phyloP scores from a whole-genome alignment of 2,797 vertebrate genomes.

The Pristis pectinata region DNA sequence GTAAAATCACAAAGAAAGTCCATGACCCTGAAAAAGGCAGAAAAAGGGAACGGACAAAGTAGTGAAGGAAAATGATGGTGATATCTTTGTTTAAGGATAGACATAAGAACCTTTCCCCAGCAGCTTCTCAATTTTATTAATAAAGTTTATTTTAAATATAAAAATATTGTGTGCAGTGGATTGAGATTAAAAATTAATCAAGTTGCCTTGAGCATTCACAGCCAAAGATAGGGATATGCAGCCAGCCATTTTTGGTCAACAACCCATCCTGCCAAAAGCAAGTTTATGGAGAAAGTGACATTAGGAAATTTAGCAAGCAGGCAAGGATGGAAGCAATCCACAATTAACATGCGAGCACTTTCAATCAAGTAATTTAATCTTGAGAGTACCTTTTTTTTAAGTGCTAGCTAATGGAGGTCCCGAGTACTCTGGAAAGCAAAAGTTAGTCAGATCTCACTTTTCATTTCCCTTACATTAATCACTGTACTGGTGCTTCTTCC shows the following conservation, averaged over 20 bases:
- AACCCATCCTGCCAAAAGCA: neutral
- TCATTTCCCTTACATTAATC: neutral
- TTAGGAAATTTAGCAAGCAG: neutral
- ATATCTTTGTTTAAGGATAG: constrained; percentile 29
- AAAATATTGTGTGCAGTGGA: neutral
- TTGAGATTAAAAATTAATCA: neutral
- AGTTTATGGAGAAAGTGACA: neutral
- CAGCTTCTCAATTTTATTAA: constrained; percentile 15
- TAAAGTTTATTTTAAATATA: neutral
- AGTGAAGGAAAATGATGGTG: constrained; percentile 24
- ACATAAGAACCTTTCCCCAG: constrained; percentile 35
- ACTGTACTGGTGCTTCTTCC: neutral
- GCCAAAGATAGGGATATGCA: neutral
- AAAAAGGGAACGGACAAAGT: constrained; percentile 32
- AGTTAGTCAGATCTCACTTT: neutral
- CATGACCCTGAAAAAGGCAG: constrained; percentile 36
- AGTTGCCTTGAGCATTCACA: neutral
- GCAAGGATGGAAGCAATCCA: neutral
- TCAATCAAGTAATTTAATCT: neutral
- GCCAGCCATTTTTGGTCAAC: constrained; percentile 1
- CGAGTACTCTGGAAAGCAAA: neutral
- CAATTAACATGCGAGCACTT: neutral
- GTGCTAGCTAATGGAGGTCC: neutral
- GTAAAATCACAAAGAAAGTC: constrained; percentile 36
- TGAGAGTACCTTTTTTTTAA: neutral